Percentiles rank a stretch among this genome's conserved stretches.
Evolutionary conservation across 2,113 vertebrate species (phyloP).

Genomic region (Anoura caudifer): DNA sequence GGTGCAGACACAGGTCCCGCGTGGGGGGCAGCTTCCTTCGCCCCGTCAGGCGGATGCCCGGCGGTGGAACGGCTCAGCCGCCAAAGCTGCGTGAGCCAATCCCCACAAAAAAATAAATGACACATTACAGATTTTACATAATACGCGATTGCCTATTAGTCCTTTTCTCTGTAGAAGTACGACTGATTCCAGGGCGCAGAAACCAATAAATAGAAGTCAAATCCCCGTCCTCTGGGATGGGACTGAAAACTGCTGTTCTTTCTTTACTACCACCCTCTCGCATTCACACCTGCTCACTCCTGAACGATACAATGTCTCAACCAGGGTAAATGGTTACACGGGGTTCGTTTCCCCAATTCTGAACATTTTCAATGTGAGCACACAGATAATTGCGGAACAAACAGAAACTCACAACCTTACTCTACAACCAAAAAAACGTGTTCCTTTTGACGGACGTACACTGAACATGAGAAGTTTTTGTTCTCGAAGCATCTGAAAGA

Average conservation of each 20-base stretch:
- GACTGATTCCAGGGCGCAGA: not conserved
- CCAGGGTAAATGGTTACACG: not conserved
- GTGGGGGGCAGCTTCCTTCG: fast-evolving
- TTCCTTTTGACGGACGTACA: not conserved
- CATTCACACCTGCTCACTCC: not conserved
- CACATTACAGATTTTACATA: not conserved
- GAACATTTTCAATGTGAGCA: not conserved
- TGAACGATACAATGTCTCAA: not conserved
- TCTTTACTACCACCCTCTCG: not conserved
- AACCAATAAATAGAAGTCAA: not conserved
- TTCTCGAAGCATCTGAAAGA: not conserved
- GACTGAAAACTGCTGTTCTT: not conserved
- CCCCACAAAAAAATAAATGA: too few relatives aligned
- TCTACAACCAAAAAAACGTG: not conserved
- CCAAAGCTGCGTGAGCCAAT: too few relatives aligned
- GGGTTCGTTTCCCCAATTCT: not conserved
- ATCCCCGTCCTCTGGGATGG: fast-evolving
- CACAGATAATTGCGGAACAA: not conserved
- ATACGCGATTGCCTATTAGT: too few relatives aligned
- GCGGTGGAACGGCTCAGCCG: fast-evolving
- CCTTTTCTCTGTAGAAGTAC: too few relatives aligned
- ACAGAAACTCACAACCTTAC: not conserved
- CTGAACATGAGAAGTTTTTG: not conserved
- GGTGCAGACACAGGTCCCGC: fast-evolving
- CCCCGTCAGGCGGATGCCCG: not conserved